Conservation (phyloP, 2,888 invertebrate genomes). For the Eupithecia dodoneata region DNA sequence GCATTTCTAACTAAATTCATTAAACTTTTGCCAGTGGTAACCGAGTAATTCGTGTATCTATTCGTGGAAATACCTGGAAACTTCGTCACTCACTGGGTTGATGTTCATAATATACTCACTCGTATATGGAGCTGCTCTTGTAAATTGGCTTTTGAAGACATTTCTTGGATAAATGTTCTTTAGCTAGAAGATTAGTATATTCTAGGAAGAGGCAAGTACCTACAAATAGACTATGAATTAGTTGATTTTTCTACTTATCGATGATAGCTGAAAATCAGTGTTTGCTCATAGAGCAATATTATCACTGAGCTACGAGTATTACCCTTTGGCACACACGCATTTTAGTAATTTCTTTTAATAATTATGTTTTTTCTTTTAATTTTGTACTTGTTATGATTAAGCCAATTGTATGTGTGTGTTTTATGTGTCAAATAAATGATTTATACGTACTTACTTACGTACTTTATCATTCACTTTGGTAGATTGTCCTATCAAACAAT, state of each 20-base stretch:
- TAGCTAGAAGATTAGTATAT: not conserved
- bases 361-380: no score
- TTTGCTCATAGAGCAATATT: no score
- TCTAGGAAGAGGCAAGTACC: not conserved
- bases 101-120: not conserved
- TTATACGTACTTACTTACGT: no score
- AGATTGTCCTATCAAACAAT: not conserved
- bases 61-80: not conserved
- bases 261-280: no score
- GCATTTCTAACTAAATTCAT: constrained; percentile 36
- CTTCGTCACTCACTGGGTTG: not conserved
- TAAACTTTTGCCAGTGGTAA: constrained; percentile 34
- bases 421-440: no score
- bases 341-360: no score
- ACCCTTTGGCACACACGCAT: no score
- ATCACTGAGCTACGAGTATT: no score
- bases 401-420: no score
- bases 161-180: not conserved
- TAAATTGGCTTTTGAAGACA: constrained; percentile 9
- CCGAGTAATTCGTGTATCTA: constrained; percentile 20
- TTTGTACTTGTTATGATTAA: no score
- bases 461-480: not conserved
- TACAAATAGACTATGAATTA: not conserved
- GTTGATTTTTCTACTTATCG: not conserved
- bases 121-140: not conserved